Conservation (phyloP, 2,797 vertebrate genomes). For the Coranthus polyacanthus region DNA sequence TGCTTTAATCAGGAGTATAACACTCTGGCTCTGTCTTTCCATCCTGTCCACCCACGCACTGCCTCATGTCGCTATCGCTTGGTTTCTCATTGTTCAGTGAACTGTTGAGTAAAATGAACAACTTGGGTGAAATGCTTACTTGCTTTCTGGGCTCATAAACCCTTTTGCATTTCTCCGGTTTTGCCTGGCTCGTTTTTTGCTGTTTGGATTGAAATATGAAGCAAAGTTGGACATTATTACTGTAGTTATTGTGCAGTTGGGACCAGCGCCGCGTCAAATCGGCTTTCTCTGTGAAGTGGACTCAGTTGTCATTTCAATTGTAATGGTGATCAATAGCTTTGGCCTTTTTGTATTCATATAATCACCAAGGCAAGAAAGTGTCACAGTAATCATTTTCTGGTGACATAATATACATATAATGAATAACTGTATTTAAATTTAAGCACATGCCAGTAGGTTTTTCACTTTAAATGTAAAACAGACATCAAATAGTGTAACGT, state of each 20-base stretch:
- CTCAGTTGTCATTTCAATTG: conserved; percentile 11
- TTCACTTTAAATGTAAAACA: conserved; percentile 60
- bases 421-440: conserved; percentile 33
- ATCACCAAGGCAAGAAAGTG: conserved; percentile 15
- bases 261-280: conserved; percentile 6
- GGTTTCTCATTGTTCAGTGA: conserved; percentile 58
- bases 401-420: conserved; percentile 30
- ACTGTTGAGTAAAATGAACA: conserved; percentile 69
- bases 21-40: conserved; percentile 47
- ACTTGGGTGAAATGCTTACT: no score
- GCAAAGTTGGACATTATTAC: conserved; percentile 31
- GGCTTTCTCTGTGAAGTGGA: background rate
- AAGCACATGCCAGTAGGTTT: conserved; percentile 17
- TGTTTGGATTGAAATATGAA: conserved; percentile 22
- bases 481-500: conserved; percentile 18
- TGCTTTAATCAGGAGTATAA: conserved; percentile 47
- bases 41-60: conserved; percentile 66
- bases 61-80: conserved; percentile 51
- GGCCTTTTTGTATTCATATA: conserved; percentile 22
- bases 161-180: conserved; percentile 28
- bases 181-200: conserved; percentile 8
- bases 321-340: conserved; percentile 28
- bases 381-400: conserved; percentile 20
- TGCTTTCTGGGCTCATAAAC: no score
- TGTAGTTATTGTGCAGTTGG: conserved; percentile 12